Conservation (phyloP, 2,797 vertebrate genomes). For the Argyrosomus regius region DNA sequence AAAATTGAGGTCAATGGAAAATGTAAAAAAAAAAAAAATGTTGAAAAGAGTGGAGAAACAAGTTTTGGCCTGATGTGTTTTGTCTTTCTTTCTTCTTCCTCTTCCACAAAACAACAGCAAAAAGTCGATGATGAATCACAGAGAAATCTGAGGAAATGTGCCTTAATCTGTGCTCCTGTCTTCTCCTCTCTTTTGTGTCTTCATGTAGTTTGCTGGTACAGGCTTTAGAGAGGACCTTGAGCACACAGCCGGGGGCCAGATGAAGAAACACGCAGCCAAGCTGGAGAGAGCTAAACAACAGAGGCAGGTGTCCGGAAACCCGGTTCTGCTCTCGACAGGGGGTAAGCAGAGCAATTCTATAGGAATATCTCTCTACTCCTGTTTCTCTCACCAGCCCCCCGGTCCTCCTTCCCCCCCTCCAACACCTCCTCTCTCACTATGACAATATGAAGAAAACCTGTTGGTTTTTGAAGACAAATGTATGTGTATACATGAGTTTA, state of each 20-base stretch:
- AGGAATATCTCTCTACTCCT: constrained; percentile 49
- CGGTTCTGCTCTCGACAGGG: constrained; percentile 67
- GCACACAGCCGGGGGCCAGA: constrained; percentile 69
- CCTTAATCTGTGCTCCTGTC: constrained; percentile 46
- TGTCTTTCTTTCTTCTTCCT: constrained; percentile 32
- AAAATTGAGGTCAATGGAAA: constrained; percentile 87
- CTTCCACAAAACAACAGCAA: constrained; percentile 53
- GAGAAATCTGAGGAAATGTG: constrained; percentile 48
- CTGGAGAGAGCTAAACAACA: constrained; percentile 73
- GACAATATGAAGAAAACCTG: constrained; percentile 52
- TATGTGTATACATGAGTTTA: constrained; percentile 10
- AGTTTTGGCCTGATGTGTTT: constrained; percentile 65
- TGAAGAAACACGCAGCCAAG: constrained; percentile 69
- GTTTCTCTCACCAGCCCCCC: constrained; percentile 35
- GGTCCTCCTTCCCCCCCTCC: constrained; percentile 16
- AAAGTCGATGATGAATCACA: constrained; percentile 59
- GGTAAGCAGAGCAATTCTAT: constrained; percentile 75
- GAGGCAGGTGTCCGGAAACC: constrained; percentile 76
- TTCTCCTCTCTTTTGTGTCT: constrained; percentile 53
- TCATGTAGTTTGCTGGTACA: constrained; percentile 67
- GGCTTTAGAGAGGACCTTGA: constrained; percentile 73
- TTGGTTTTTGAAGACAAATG: constrained; percentile 52
- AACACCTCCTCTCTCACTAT: constrained; percentile 34
- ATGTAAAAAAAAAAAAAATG: constrained; percentile 66
- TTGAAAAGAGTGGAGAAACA: constrained; percentile 65